Evolutionary conservation across 2,113 vertebrate species (phyloP), one percentile per base, ranked within the genome.

Genomic region (Formicarius rufipectus): DNA sequence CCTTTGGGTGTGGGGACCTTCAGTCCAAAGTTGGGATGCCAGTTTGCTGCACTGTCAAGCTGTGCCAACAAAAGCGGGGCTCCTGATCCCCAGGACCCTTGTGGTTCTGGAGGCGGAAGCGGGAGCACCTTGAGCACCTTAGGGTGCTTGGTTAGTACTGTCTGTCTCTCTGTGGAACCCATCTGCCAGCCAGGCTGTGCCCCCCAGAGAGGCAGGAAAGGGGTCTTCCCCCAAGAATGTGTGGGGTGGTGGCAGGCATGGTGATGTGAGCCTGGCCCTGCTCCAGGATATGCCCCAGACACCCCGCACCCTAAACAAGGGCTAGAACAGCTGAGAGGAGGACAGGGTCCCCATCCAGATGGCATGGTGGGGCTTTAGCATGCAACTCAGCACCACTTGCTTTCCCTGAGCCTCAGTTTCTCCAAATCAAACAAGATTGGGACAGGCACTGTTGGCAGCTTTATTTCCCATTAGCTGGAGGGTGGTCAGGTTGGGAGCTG

Each of bases 401-500:
- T 28, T 25, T 66, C 64, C 62, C 74, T 0, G 2, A 64, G 30
- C 71, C 62, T 92, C 84, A 39, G 62, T 69, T 71, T 93, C 39
- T 59, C 27, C 35, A 81, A 71, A 94, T 30, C 42, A 83, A 84
- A 71, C 0, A 5, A 82, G n/a, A 21, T 15, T 13, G 37, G 63
- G 63, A 33, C 15, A 56, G 50, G 40, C 31, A 66, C 13, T 1
- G 0, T 72, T 17, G 37, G 20, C 23, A 44, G 49, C 49, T 97
- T 97, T 95, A 96, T 95, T 96, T 42, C 44, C 28, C 1, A 0
- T 40, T 30, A 82, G 44, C 16, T 0, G 10, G 53, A 63, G 58
- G 17, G 19, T 24, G 25, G 20, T 0, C 19, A 53, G 33, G 6
- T 1, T 0, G 2, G n/a, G 45, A 2, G 27, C 2, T 47, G 59